phyloP scores from a whole-genome alignment of 2,113 vertebrate species.

The Castor canadensis region DNA sequence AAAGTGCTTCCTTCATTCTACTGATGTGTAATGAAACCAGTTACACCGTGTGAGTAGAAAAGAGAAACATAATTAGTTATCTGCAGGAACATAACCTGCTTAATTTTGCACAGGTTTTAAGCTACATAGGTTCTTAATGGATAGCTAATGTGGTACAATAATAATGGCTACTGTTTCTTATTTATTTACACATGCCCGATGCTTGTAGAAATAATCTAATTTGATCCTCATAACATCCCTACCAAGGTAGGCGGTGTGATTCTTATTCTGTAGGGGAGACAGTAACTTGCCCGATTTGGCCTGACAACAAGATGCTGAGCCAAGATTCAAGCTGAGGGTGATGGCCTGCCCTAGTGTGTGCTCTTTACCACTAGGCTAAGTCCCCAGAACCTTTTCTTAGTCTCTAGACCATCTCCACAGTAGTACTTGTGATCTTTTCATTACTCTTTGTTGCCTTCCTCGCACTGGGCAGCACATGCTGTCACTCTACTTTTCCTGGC shows the following conservation, averaged over 20 bases:
- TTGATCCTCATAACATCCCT: not conserved
- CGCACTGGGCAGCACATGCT: not conserved
- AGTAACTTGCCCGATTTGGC: not conserved
- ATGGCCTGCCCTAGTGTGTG: not conserved
- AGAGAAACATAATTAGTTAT: slow-evolving; percentile 3
- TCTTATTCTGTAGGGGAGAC: not conserved
- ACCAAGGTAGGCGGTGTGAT: not conserved
- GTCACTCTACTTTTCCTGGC: not conserved
- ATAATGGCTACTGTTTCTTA: not conserved
- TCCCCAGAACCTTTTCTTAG: not conserved
- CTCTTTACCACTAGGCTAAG: not conserved
- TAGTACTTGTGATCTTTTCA: not conserved
- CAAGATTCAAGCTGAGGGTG: slow-evolving; percentile 13
- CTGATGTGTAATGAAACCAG: not conserved
- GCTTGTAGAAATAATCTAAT: not conserved
- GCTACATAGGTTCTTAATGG: not conserved
- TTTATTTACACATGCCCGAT: not conserved
- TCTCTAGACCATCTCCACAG: slow-evolving; percentile 14
- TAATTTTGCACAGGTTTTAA: slow-evolving; percentile 22
- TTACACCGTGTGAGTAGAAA: not conserved
- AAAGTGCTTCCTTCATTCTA: slow-evolving; percentile 15
- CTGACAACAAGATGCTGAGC: not conserved
- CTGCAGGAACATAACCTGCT: not conserved
- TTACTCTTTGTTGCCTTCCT: not conserved
- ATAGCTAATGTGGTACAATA: not conserved